These are phyloP conservation scores for Lates japonicus DNA, from an alignment of 2,797 vertebrate genomes.

Conservation along the genomic window DNA sequence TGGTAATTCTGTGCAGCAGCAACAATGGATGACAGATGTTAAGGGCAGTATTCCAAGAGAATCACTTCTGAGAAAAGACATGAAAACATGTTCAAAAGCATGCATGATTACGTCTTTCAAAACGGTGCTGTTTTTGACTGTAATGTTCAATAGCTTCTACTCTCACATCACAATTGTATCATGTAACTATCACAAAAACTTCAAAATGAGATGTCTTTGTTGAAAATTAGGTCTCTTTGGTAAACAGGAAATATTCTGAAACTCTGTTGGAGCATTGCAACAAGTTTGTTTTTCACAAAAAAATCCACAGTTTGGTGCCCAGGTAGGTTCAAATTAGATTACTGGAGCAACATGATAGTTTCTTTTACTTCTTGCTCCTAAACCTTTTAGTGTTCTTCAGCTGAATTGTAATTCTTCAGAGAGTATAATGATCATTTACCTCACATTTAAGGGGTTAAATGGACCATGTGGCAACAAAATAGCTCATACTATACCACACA, in stretches of 20 bases:
- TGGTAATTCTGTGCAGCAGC: neutral
- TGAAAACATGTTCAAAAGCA: neutral
- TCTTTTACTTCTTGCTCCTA: neutral
- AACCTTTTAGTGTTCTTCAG: neutral
- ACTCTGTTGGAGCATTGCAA: neutral
- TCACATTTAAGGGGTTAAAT: neutral
- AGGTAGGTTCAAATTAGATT: neutral
- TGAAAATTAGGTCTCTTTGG: neutral
- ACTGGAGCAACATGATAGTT: neutral
- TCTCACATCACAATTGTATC: neutral
- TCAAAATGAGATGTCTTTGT: neutral
- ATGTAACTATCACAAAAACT: neutral
- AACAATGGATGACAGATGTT: neutral
- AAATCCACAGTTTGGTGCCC: neutral
- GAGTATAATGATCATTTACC: neutral
- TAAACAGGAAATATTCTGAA: neutral
- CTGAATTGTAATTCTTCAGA: neutral
- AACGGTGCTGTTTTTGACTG: neutral
- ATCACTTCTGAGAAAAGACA: neutral
- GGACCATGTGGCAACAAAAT: neutral
- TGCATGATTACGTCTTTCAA: neutral
- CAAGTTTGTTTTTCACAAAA: too few relatives aligned
- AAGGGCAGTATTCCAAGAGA: neutral
- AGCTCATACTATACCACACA: neutral
- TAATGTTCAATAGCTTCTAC: slow-evolving; percentile 2